Evolutionary conservation across 2,113 vertebrate genomes (phyloP), one percentile per base, ranked within the genome.

Genomic region (Ciconia maguari): DNA sequence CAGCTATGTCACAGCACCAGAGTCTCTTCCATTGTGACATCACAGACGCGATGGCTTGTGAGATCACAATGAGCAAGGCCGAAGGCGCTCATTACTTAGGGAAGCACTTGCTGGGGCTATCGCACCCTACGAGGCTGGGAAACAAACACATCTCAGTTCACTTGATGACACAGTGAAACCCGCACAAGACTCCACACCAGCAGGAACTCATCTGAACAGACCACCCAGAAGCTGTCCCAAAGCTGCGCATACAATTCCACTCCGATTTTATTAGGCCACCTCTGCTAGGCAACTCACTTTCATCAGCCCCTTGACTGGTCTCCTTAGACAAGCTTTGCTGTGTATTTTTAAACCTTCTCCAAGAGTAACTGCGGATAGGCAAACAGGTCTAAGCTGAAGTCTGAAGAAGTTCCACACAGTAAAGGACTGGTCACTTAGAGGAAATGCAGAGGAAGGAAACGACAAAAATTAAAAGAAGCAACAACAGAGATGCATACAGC

Each of bases 91-190:
- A 87, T 88, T 90, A 87, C 48, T 81, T 62, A 82, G 64, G 72
- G 61, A 75, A 91, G 65, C 54, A 16, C 89, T 95, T 91, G 83
- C 88, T 62, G 70, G 51, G 83, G 72, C 86, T 90, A 94, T 46
- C 18, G 2, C 84, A 93, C 78, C 87, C 96, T 90, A 91, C 2
- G 38, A 89, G 61, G 70, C 87, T 94, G 84, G 89, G 91, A 96
- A 97, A 94, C 87, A 94, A 97, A 91, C 87, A 95, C 32, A 95
- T 52, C 95, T 95, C 70, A 89, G 87, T 72, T 91, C 75, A 93
- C 84, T 80, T 93, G 80, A 91, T 82, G 87, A 57, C 74, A 75
- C 51, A 51, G 66, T 26, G 71, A 95, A 92, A 90, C 84, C 87
- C 65, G 2, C 62, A 41, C 0, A 1, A 93, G n/a, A 91, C 71